Evolutionary conservation across 2,888 invertebrate species (phyloP).

Genomic region (Smittia sp.): DNA sequence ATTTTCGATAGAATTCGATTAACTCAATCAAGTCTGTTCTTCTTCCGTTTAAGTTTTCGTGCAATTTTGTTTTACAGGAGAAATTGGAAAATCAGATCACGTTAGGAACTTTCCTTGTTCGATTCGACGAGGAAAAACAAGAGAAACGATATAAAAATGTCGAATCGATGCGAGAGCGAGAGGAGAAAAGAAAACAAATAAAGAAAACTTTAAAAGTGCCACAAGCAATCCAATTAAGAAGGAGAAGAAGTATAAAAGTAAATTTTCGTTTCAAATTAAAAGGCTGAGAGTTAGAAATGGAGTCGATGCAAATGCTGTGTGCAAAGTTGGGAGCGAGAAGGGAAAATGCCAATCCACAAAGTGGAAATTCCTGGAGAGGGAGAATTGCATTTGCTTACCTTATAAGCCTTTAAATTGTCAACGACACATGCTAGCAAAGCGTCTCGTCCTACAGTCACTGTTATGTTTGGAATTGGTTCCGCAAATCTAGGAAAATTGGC

Average conservation of each 20-base stretch:
- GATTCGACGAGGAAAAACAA: background rate
- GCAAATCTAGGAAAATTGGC: conserved; percentile 72
- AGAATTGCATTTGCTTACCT: conserved; percentile 59
- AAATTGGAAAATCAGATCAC: conserved; percentile 38
- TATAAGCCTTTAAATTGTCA: conserved; percentile 80
- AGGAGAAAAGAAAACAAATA: conserved; percentile 36
- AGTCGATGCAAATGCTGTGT: background rate
- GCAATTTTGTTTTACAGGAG: conserved; percentile 5
- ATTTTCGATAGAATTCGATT: conserved; percentile 25
- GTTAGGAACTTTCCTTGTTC: conserved; percentile 31
- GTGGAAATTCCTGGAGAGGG: conserved; percentile 42
- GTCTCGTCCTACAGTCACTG: conserved; percentile 82
- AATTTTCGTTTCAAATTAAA: conserved; percentile 21
- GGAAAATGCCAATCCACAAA: conserved; percentile 5
- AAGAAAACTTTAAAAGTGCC: conserved; percentile 41
- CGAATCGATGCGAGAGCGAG: conserved; percentile 13
- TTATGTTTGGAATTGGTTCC: conserved; percentile 85
- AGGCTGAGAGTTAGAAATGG: conserved; percentile 6
- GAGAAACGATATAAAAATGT: conserved; percentile 34
- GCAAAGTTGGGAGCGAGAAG: background rate
- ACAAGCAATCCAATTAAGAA: conserved; percentile 38
- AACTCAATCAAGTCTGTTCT: conserved; percentile 25
- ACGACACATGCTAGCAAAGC: conserved; percentile 85
- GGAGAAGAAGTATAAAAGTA: conserved; percentile 17
- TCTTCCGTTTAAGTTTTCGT: background rate